These are phyloP conservation scores for Misgurnus anguillicaudatus DNA, from an alignment of 2,113 vertebrate species.

Conservation along the genomic window DNA sequence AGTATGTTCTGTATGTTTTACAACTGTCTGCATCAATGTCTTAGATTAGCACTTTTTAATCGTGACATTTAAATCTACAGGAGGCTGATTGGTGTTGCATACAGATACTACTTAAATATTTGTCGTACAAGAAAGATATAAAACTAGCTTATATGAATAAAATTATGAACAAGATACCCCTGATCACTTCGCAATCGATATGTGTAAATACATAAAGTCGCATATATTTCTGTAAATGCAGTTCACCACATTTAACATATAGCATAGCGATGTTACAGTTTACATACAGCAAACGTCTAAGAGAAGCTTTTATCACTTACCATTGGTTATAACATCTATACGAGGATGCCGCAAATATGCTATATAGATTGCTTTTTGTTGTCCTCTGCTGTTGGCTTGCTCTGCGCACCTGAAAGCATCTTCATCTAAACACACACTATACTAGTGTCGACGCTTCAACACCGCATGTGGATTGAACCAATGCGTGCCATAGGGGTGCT, in stretches of 20 bases:
- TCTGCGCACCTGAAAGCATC: constrained; percentile 1
- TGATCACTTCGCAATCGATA: background rate
- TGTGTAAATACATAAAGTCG: background rate
- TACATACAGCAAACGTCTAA: background rate
- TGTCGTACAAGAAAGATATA: background rate
- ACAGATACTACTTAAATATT: background rate
- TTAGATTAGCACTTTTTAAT: background rate
- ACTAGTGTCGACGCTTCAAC: constrained; percentile 16
- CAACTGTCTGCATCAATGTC: background rate
- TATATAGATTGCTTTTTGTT: background rate
- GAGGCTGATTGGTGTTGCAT: constrained; percentile 4
- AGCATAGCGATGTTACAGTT: constrained; percentile 6
- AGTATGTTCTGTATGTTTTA: too few species aligned
- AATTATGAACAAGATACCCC: background rate
- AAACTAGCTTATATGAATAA: background rate
- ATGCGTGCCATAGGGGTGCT: constrained; percentile 16
- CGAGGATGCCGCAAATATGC: constrained; percentile 10
- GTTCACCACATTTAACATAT: constrained; percentile 11
- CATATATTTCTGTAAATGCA: background rate
- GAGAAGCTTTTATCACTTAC: constrained; percentile 8
- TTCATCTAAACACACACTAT: constrained; percentile 21
- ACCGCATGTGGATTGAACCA: constrained; percentile 33
- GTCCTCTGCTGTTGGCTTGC: background rate
- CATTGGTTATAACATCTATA: background rate
- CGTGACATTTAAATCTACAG: background rate